These are phyloP conservation scores for Muricea muricata DNA, from an alignment of 92 coral and sea anemone genomes.

Conservation along the genomic window DNA sequence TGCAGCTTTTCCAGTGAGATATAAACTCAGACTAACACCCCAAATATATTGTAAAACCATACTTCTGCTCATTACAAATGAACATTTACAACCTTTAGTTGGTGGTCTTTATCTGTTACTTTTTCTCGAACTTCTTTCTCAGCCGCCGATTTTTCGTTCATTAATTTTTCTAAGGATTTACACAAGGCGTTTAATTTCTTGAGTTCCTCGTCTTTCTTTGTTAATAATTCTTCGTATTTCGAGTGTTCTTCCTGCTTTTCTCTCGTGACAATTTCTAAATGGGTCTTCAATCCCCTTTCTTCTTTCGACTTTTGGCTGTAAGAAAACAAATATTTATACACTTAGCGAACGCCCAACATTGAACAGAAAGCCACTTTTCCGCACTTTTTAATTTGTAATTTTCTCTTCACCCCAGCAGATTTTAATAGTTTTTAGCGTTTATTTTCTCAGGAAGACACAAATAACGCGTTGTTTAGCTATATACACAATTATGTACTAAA, in stretches of 20 bases:
- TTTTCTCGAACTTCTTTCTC: conserved; percentile 65
- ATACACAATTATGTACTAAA: no score
- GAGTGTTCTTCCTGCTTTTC: conserved; percentile 22
- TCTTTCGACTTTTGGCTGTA: neutral
- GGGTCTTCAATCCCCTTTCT: neutral
- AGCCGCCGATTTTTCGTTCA: conserved; percentile 63
- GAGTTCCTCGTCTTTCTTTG: conserved; percentile 25
- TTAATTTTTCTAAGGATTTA: conserved; percentile 62
- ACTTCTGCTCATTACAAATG: neutral
- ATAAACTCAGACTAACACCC: no score
- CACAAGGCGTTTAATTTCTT: conserved; percentile 16
- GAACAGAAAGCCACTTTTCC: no score
- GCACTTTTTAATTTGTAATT: no score
- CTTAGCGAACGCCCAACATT: no score
- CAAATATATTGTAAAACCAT: no score
- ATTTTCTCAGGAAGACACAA: no score
- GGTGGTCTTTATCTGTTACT: conserved; percentile 67
- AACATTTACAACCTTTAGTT: conserved; percentile 69
- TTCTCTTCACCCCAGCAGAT: no score
- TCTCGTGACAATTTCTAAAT: neutral
- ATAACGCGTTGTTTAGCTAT: no score
- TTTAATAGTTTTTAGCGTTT: no score
- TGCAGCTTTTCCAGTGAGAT: no score
- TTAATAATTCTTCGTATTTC: neutral
- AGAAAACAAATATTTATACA: neutral